These are phyloP conservation scores for Gymnocheta viridis DNA, from an alignment of 2,888 invertebrate genomes.

Conservation along the genomic window DNA sequence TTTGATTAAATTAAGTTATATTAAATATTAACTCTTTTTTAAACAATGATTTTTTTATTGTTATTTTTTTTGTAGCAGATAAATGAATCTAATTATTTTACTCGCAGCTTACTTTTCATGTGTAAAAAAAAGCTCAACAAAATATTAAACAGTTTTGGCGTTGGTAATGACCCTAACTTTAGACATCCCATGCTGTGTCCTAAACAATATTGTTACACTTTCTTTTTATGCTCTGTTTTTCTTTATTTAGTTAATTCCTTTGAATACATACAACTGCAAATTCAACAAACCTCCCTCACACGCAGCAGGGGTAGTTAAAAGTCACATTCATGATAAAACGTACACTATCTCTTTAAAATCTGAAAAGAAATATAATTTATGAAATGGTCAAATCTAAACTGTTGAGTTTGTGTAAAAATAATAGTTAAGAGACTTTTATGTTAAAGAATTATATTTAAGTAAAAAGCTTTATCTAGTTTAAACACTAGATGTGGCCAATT, in stretches of 20 bases:
- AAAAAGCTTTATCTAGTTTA: too few species aligned
- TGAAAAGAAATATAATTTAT: constrained; percentile 1
- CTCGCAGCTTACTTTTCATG: neutral
- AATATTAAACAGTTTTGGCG: neutral
- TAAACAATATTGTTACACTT: neutral
- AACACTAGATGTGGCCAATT: too few species aligned
- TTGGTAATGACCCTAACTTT: constrained; percentile 6
- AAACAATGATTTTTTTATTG: neutral
- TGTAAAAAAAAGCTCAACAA: neutral
- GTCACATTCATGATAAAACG: neutral
- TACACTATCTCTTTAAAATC: neutral
- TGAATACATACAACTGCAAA: neutral
- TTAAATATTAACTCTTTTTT: too few species aligned
- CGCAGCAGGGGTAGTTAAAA: constrained; percentile 33
- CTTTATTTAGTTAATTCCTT: constrained; percentile 1
- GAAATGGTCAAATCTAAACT: constrained; percentile 16
- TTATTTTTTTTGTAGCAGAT: neutral
- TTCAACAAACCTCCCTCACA: too few species aligned
- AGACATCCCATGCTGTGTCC: constrained; percentile 12
- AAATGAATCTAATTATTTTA: neutral
- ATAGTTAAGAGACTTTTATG: too few species aligned
- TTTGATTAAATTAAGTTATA: too few species aligned
- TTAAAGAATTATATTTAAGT: too few species aligned
- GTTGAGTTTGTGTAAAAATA: neutral
- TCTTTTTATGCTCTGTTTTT: neutral